Base-by-base conservation (phyloP, 2,113 vertebrate species). In the Lophochroa leadbeateri region DNA sequence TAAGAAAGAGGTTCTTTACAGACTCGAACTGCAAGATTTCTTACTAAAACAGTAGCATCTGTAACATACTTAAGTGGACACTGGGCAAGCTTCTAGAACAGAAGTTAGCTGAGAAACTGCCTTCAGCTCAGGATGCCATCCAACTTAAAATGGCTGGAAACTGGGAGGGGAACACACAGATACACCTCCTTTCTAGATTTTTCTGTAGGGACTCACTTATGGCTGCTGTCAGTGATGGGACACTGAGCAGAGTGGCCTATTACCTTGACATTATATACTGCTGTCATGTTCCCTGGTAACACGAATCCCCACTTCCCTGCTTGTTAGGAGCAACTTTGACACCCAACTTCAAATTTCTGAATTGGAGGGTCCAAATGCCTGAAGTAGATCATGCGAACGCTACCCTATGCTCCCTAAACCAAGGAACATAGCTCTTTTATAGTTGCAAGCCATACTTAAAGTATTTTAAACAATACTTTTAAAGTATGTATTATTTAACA, bases 11-110 rank as follows among this genome's bases (percentile, higher is more conserved):
- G 39, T 12, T 63, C 37, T 83, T 74, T 33, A 60, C n/a, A 77
- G 31, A 85, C 27, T 2, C 61, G 20, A 92, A 82, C 37, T 10
- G n/a, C 37, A 83, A 18, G 49, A 93, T 35, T 83, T 67, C 64
- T 74, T 47, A 75, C 37, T 33, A n/a, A 57, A n/a, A n/a, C n/a
- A n/a, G n/a, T n/a, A n/a, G n/a, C n/a, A n/a, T n/a, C n/a, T n/a
- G n/a, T n/a, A n/a, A n/a, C n/a, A n/a, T n/a, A n/a, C n/a, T n/a
- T 10, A 80, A 44, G 37, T 17, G 8, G 31, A 78, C 0, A 3
- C 31, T 9, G 15, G 33, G 15, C n/a, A 72, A 64, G 17, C 19
- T 57, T 47, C 79, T 80, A 65, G 37, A 69, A 65, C 5, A 37
- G 24, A 60, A 88, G 43, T 33, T 33, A 90, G 57, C 27, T 52